phyloP scores from a whole-genome alignment of 1,140 invertebrate species.

The Drosophila nigromelanica region DNA sequence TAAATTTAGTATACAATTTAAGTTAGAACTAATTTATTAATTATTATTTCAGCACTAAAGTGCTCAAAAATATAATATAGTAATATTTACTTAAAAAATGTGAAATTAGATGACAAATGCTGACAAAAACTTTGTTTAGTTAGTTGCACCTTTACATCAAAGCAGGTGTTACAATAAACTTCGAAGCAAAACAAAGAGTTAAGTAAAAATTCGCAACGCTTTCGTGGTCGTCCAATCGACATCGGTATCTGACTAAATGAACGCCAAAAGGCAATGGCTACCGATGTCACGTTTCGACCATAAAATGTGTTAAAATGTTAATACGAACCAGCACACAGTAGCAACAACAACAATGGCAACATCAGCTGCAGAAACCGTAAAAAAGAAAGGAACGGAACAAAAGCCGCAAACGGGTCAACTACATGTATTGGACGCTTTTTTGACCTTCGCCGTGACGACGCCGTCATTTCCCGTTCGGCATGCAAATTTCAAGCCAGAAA shows the following conservation, averaged over 20 bases:
- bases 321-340: conserved; percentile 41
- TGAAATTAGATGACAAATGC: too few species aligned
- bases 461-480: conserved; percentile 20
- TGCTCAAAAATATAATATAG: too few species aligned
- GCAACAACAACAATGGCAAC: conserved; percentile 1
- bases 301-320: conserved; percentile 76
- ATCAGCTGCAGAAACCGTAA: conserved; percentile 24
- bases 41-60: too few species aligned
- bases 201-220: conserved; percentile 18
- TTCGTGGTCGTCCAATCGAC: neutral
- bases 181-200: conserved; percentile 2
- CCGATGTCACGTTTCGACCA: conserved; percentile 69
- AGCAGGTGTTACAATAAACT: too few species aligned
- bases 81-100: too few species aligned
- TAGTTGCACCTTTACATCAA: too few species aligned
- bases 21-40: too few species aligned
- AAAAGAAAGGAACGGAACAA: conserved; percentile 37
- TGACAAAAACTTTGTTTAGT: too few species aligned
- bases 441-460: conserved; percentile 5
- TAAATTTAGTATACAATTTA: too few species aligned
- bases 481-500: conserved; percentile 49
- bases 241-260: conserved; percentile 4
- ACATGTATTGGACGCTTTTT: conserved; percentile 19
- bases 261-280: conserved; percentile 23
- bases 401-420: conserved; percentile 32